Evolutionary conservation across 2,113 vertebrate species (phyloP).

Genomic region (Oenanthe melanoleuca): DNA sequence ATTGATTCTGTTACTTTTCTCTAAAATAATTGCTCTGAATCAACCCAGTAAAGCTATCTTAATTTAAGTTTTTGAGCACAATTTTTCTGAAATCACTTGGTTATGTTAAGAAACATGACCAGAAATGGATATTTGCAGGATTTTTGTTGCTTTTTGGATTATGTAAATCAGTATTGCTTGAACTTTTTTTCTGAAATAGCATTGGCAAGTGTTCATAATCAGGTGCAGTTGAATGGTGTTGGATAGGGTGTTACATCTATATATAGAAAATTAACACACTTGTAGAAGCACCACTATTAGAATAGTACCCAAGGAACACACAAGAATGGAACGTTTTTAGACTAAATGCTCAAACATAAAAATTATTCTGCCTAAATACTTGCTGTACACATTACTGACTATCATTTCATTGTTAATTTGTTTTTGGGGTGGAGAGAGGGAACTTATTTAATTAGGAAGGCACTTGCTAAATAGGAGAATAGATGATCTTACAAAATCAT

Average conservation of each 20-base stretch:
- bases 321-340: not conserved
- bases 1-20: not conserved
- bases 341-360: not conserved
- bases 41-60: not conserved
- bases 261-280: not conserved
- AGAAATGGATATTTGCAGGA: not conserved
- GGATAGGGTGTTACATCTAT: not conserved
- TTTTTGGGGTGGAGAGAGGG: not conserved
- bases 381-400: not conserved
- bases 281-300: not conserved
- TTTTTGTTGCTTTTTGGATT: not conserved
- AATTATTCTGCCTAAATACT: not conserved
- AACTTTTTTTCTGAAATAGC: not conserved
- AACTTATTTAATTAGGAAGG: not conserved
- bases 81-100: not conserved
- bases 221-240: not conserved
- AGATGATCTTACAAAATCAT: not conserved
- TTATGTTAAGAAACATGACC: not conserved
- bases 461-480: not conserved
- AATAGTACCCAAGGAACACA: not conserved
- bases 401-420: not conserved
- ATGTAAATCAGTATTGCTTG: not conserved
- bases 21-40: not conserved
- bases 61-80: not conserved
- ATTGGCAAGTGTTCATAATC: not conserved